Conservation (phyloP, 2,797 vertebrate genomes). For the Avahi laniger region DNA sequence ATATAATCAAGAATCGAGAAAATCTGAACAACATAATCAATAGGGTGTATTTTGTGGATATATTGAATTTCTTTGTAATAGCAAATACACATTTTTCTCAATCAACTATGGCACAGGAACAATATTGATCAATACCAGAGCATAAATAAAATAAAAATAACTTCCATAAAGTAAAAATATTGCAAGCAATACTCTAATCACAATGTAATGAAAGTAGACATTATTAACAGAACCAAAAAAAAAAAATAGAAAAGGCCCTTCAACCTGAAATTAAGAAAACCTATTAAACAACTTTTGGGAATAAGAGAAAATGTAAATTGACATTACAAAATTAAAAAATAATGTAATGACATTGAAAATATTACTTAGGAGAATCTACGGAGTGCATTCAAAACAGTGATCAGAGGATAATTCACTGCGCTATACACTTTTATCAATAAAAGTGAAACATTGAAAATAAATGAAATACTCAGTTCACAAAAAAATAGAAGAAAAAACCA, state of each 20-base stretch:
- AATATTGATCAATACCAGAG: neutral
- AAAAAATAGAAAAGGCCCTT: neutral
- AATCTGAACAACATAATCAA: neutral
- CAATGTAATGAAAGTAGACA: neutral
- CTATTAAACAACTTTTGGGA: neutral
- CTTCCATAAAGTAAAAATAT: neutral
- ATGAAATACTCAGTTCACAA: neutral
- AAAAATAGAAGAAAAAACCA: neutral
- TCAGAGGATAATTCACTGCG: neutral
- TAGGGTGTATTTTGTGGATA: neutral
- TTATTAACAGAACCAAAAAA: conserved; percentile 1
- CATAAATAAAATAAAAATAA: neutral
- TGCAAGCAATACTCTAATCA: neutral
- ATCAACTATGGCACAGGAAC: neutral
- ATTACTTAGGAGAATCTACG: neutral
- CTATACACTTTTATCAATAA: neutral
- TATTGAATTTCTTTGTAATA: conserved; percentile 17
- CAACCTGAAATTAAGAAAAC: conserved; percentile 2
- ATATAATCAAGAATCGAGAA: neutral
- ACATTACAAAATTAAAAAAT: neutral
- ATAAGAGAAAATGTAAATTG: neutral
- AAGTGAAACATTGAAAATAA: neutral
- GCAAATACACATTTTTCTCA: neutral
- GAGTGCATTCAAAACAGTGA: neutral
- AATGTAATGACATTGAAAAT: neutral